These are phyloP conservation scores for Ciconia stormi DNA, from an alignment of 2,113 vertebrate genomes.

Conservation along the genomic window DNA sequence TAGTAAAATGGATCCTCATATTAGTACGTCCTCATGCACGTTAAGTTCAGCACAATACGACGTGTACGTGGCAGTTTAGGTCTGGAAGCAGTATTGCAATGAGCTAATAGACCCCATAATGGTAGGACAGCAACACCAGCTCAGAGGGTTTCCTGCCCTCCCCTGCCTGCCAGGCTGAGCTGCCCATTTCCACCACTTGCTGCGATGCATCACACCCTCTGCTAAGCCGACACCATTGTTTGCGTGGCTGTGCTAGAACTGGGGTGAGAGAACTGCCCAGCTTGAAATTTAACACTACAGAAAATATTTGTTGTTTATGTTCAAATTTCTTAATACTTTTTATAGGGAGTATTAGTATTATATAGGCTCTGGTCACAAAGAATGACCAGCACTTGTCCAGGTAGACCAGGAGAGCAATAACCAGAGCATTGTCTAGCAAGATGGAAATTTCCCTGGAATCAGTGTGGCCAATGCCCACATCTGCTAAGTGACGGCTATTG, in stretches of 20 bases:
- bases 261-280: not conserved
- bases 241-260: not conserved
- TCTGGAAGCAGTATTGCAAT: not conserved
- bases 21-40: not conserved
- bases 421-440: not conserved
- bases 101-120: not conserved
- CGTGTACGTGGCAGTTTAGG: not conserved
- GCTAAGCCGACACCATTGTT: not conserved
- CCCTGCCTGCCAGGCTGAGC: not conserved
- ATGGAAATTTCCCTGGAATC: not conserved
- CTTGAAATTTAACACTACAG: not conserved
- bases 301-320: not conserved
- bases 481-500: not conserved
- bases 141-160: not conserved
- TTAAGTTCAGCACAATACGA: not conserved
- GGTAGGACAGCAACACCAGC: not conserved
- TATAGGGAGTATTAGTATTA: not conserved
- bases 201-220: not conserved
- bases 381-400: not conserved
- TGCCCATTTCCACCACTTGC: not conserved
- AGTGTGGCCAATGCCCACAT: not conserved
- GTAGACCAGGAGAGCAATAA: not conserved
- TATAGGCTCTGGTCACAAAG: not conserved
- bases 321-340: not conserved
- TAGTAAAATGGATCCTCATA: not conserved